phyloP scores from a whole-genome alignment of 1,140 invertebrate species.

The Pseudomyrmex flavicornis region DNA sequence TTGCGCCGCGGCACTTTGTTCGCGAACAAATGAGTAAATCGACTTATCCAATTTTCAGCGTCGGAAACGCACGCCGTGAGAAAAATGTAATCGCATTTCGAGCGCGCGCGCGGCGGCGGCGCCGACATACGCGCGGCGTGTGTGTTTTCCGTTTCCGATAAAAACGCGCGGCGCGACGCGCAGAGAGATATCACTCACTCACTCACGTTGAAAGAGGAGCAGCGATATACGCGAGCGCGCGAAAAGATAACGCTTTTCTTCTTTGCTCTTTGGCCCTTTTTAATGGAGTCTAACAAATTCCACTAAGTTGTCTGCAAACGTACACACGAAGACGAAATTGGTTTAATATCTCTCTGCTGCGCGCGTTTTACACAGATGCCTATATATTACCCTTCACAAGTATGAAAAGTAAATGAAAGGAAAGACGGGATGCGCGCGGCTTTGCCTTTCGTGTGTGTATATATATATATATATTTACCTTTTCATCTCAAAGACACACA shows the following conservation, averaged over 20 bases:
- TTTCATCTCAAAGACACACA: conserved; percentile 25
- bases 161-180: conserved; percentile 5
- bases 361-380: not conserved
- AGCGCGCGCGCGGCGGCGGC: conserved; percentile 1
- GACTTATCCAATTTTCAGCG: conserved; percentile 40
- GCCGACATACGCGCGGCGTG: conserved; percentile 5
- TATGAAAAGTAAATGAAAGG: conserved; percentile 30
- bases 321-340: conserved; percentile 8
- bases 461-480: conserved; percentile 1
- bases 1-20: conserved; percentile 13
- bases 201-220: conserved; percentile 24
- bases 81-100: conserved; percentile 49
- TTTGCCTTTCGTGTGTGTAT: not conserved
- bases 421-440: not conserved
- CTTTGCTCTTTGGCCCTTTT: not conserved
- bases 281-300: conserved; percentile 40
- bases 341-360: conserved; percentile 18
- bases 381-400: not conserved
- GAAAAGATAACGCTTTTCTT: conserved; percentile 7
- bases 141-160: conserved; percentile 25
- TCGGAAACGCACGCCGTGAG: conserved; percentile 34
- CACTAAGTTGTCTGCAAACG: conserved; percentile 13
- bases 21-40: conserved; percentile 24
- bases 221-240: not conserved
- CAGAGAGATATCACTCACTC: conserved; percentile 7